Evolutionary conservation across 1,140 invertebrate species (phyloP).

Genomic region (Copidosoma floridanum): DNA sequence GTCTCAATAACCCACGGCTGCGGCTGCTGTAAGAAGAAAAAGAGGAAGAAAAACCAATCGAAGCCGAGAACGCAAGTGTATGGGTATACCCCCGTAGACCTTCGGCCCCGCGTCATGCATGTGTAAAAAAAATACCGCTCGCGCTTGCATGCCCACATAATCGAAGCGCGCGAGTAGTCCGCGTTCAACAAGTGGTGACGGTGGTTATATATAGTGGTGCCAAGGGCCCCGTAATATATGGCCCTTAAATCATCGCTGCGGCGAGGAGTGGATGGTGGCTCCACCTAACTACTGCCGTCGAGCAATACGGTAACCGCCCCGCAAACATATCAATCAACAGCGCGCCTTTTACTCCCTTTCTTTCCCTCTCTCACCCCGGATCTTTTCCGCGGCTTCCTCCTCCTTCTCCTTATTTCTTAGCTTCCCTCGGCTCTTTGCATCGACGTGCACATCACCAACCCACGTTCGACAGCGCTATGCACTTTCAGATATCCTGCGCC

Average conservation of each 20-base stretch:
- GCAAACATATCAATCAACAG: constrained; percentile 53
- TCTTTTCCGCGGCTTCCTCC: background rate
- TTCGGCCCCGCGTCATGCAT: too few species aligned
- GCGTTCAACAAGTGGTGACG: constrained; percentile 32
- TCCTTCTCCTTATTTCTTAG: background rate
- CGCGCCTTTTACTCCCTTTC: background rate
- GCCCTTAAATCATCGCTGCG: constrained; percentile 51
- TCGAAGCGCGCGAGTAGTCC: too few species aligned
- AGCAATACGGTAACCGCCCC: constrained; percentile 42
- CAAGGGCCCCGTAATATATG: constrained; percentile 50
- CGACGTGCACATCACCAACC: background rate
- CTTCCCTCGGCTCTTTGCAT: background rate
- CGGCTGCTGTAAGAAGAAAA: constrained; percentile 38
- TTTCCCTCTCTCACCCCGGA: background rate
- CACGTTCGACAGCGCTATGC: constrained; percentile 25
- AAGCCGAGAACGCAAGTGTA: constrained; percentile 18
- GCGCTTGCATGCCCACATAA: too few species aligned
- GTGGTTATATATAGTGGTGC: too few species aligned
- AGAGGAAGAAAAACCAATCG: constrained; percentile 35
- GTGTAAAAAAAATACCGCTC: too few species aligned
- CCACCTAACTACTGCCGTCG: constrained; percentile 38
- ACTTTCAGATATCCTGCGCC: too few species aligned
- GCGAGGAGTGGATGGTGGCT: constrained; percentile 44
- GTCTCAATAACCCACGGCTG: constrained; percentile 24
- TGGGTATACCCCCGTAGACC: too few species aligned